Evolutionary conservation across 2,797 vertebrate species (phyloP).

Genomic region (Tapera naevia): DNA sequence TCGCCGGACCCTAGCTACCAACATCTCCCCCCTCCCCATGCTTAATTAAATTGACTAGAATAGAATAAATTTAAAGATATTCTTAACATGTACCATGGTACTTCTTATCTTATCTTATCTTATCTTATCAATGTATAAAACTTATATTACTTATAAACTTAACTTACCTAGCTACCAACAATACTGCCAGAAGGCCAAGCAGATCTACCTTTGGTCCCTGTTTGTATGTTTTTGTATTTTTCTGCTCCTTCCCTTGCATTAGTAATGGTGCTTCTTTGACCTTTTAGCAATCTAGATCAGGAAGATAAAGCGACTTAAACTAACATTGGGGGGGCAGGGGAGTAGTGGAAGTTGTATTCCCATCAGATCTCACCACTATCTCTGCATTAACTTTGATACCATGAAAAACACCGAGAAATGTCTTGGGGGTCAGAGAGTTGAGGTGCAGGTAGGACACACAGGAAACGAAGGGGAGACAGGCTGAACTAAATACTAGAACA

Average conservation of each 20-base stretch:
- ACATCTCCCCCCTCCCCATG: too few relatives aligned
- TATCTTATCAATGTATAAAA: too few relatives aligned
- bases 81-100: too few relatives aligned
- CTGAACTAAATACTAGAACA: not conserved
- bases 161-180: too few relatives aligned
- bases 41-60: too few relatives aligned
- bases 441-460: not conserved
- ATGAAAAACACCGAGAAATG: not conserved
- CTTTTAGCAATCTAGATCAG: fast-evolving
- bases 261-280: not conserved
- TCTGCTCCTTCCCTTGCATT: not conserved
- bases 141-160: too few relatives aligned
- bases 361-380: not conserved
- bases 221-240: not conserved
- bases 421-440: fast-evolving
- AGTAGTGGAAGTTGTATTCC: not conserved
- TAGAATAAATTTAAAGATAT: too few relatives aligned
- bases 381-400: not conserved
- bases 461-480: not conserved
- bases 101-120: too few relatives aligned
- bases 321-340: fast-evolving
- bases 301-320: not conserved
- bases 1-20: too few relatives aligned
- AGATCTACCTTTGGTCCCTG: not conserved
- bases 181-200: not conserved